Evolutionary conservation across 2,888 invertebrate species (phyloP), one percentile per base, ranked within the genome.

Genomic region (Brassicogethes aeneus): DNA sequence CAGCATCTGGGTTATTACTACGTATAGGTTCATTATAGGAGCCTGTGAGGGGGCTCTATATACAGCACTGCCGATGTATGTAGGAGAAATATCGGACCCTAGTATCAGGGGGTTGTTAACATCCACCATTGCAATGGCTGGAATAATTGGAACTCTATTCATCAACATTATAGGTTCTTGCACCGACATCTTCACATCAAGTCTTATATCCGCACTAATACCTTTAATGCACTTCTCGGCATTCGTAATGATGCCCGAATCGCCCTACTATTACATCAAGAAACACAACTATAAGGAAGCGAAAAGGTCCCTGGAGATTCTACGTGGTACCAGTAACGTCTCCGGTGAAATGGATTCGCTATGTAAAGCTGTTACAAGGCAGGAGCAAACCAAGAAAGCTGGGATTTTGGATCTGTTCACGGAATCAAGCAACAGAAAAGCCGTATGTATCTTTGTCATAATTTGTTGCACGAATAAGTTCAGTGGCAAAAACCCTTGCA

Each of bases 171-270:
- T 78, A 50, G 79, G 79, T 10, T 76, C 77, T 2, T 70, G 70
- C 54, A 75, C 74, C 34, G 66, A 73, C 47, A 76, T 78, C 65
- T 66, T 65, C 50, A 63, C 64, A 12, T 68, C 77, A 47, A 76
- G 75, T 45, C 63, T 70, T 38, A 71, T 77, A 59, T 79, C 77
- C 57, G 68, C 77, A 50, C 59, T 73, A 44, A 69, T 80, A 40
- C 77, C 80, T 3, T 58, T 79, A 16, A 56, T 76, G 34, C 76
- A 79, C 55, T 66, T 79, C 34, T 41, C 75, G 12, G 66, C 73
- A 7, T 77, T 80, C 59, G 62, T 75, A 23, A 74, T 75, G 57
- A 70, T 82, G 60, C 84, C 84, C n/a, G 84, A 85, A 68, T 74
- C 76, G 1, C 79, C 79, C 0, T 70, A 75, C 38, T 73, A 66